Evolutionary conservation across 2,888 invertebrate genomes (phyloP), one percentile per base, ranked within the genome.

Genomic region (Drepanosiphum platanoidis): DNA sequence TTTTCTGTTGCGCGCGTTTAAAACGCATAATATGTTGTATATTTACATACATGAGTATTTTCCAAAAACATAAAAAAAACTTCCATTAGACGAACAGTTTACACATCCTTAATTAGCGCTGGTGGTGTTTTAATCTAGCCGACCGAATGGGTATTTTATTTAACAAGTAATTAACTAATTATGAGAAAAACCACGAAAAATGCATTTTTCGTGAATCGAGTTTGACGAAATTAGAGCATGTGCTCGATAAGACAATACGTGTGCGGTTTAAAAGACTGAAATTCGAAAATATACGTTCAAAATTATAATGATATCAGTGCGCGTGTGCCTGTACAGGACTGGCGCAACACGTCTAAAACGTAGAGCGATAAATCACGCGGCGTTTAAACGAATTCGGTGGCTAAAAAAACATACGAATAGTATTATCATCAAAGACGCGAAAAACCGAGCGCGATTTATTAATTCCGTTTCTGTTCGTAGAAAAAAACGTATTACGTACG

Each of bases 201-300:
- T 75, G 34, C 8, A 52, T 58, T 75, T 58, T 58, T 58, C 7
- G 34, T 58, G 15, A 36, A 75, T 58, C 58, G 58, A 75, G 75
- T 52, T 75, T 32, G 34, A 75, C 58, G 75, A 75, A 75, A 74
- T 75, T 34, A 58, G 75, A 75, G 13, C 75, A n/a, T 36, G 34
- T 1, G 58, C 75, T 36, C 58, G 34, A 75, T n/a, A 75, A 22
- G 27, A 64, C 27, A 64, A 30, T 1, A 30, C 11, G 11, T 42
- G 42, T 42, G 11, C 11, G 11, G 42, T 9, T 42, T n/a, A n/a
- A n/a, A n/a, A n/a, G n/a, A n/a, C n/a, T n/a, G n/a, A n/a, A n/a
- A n/a, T n/a, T n/a, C n/a, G n/a, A n/a, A n/a, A n/a, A n/a, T n/a
- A n/a, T n/a, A n/a, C n/a, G n/a, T n/a, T n/a, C n/a, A n/a, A n/a